phyloP scores from a whole-genome alignment of 2,888 invertebrate species.

The Serripes groenlandicus region DNA sequence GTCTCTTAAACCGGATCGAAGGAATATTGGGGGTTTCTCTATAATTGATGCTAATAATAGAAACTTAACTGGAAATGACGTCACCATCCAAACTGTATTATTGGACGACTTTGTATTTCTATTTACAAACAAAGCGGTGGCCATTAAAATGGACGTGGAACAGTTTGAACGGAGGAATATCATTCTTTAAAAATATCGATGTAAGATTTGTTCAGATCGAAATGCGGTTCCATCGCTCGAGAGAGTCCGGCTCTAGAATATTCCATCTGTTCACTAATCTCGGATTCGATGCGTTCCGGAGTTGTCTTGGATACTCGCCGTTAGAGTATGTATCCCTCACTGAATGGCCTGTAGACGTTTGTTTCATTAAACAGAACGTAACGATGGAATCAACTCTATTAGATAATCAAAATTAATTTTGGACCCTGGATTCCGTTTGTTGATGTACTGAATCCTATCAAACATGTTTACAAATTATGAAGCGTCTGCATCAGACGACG shows the following conservation, averaged over 20 bases:
- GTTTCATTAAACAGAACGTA: too few relatives aligned
- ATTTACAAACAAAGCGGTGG: background rate
- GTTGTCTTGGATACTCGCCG: background rate
- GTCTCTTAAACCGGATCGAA: background rate
- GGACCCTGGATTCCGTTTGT: too few relatives aligned
- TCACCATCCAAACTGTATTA: background rate
- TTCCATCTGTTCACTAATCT: background rate
- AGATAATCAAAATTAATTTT: too few relatives aligned
- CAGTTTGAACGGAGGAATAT: background rate
- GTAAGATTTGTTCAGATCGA: background rate
- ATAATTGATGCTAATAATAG: background rate
- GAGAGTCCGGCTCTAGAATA: background rate
- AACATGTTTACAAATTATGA: too few relatives aligned
- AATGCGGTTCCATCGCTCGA: background rate
- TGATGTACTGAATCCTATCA: too few relatives aligned
- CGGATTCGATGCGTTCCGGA: background rate
- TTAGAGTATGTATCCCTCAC: background rate
- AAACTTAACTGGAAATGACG: background rate
- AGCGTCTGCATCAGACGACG: too few relatives aligned
- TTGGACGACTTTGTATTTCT: background rate
- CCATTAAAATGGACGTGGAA: background rate
- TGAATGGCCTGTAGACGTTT: background rate
- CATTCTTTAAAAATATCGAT: background rate
- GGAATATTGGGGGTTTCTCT: background rate
- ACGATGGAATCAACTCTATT: too few relatives aligned